Evolutionary conservation across 2,888 invertebrate genomes (phyloP).

Genomic region (Ptilodon capucinus): DNA sequence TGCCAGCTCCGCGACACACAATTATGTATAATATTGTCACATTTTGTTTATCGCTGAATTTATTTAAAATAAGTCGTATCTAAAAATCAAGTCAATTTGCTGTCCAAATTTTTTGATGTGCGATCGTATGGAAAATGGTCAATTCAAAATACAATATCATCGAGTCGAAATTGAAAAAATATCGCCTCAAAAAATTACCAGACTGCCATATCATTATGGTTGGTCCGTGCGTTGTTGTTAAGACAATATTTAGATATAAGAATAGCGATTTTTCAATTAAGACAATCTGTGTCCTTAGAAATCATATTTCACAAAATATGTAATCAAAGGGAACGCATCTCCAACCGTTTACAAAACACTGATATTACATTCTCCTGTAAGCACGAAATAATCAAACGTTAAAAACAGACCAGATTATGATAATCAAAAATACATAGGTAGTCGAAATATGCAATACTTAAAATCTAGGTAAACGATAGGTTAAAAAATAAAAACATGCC

Average conservation of each 20-base stretch:
- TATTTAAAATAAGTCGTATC: conserved; percentile 55
- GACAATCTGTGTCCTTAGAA: conserved; percentile 47
- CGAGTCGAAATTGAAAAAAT: conserved; percentile 35
- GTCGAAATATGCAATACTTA: conserved; percentile 48
- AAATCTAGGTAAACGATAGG: conserved; percentile 49
- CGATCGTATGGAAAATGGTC: conserved; percentile 45
- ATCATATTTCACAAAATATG: conserved; percentile 74
- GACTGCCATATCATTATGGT: neutral
- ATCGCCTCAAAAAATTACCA: conserved; percentile 19
- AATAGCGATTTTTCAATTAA: conserved; percentile 35
- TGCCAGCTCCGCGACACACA: conserved; percentile 41
- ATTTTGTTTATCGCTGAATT: conserved; percentile 27
- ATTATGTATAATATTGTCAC: conserved; percentile 31
- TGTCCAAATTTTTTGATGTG: conserved; percentile 58
- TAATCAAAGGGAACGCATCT: conserved; percentile 51
- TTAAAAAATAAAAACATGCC: conserved; percentile 79
- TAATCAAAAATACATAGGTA: conserved; percentile 44
- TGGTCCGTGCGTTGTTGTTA: neutral
- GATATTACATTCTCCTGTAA: conserved; percentile 23
- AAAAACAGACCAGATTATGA: conserved; percentile 54
- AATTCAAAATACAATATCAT: conserved; percentile 24
- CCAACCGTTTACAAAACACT: conserved; percentile 33
- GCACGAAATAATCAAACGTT: conserved; percentile 64
- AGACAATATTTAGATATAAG: conserved; percentile 8
- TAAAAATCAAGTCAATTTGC: conserved; percentile 71